Base-by-base conservation (phyloP, 2,888 invertebrate species). In the Eilema griseolum region DNA sequence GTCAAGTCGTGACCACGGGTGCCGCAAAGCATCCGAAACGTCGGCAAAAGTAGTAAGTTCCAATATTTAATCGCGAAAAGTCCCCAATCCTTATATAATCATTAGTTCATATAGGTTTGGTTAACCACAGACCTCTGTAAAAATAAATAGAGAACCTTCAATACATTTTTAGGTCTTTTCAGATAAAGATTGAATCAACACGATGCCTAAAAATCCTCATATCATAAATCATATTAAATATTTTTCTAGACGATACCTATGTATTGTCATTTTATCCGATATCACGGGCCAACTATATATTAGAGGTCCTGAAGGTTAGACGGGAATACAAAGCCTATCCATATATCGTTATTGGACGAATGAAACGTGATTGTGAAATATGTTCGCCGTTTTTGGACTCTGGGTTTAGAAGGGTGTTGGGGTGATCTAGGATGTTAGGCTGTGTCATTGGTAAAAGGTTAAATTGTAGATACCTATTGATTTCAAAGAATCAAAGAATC, bases 251-350 rank as follows among this genome's bases (percentile, higher is more conserved):
- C 60, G 60, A 26, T 70, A 61, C 52, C 16, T 52, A 16, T 65
- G 67, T 68, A 68, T 68, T 62, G 62, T 56, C 33, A 33, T 26
- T 62, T 68, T 52, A 14, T 24, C 31, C 56, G 37, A 46, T 24
- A 56, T 62, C 46, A 68, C 52, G 67, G n/a, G 14, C 60, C 28
- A 52, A 28, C 52, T 56, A 60, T 62, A 56, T 31, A 57, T 56
- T 68, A 68, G 20, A 60, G 16, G 37, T 26, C 14, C 26, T 57
- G 52, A 33, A 62, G 37, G 23, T 23, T 52, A 52, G 61, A 61
- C 61, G 64, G 57, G 62, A 23, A n/a, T n/a, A 69, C 63, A 69
- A 69, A 41, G 41, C 61, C 37, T 60, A 33, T 28, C 63, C 20
- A 16, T 46, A 46, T 52, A 20, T 20, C n/a, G n/a, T 59, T 60